Evolutionary conservation across 2,113 vertebrate species (phyloP), one percentile per base, ranked within the genome.

Genomic region (Pteropus alecto): DNA sequence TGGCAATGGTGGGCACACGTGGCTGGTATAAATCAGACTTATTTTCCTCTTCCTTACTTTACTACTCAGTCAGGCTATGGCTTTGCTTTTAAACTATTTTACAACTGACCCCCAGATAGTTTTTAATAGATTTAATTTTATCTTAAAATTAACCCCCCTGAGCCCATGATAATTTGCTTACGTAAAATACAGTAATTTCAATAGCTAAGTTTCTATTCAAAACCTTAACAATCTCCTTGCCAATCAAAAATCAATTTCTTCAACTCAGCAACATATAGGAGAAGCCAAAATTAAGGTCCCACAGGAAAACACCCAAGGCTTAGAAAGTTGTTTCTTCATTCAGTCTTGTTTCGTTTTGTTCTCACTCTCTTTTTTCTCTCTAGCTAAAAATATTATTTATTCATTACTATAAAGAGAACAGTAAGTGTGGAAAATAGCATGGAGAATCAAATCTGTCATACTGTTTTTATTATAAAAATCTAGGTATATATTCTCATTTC

Each of bases 11-110:
- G 60, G 90, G 24, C 95, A 97, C 65, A 96, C 81, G 58, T 89
- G 73, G 88, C 86, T 96, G 67, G 88, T 85, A 96, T 97, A 98
- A 98, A 97, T 97, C 94, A 97, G 77, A 97, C 85, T 96, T 97
- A 96, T 95, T 96, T 95, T 96, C 90, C n/a, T 81, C 91, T 97
- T 91, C 85, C 82, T 97, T 96, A 90, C 84, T 90, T 91, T 48
- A 79, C 65, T 90, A 97, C 54, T 74, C 83, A 96, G 77, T 84
- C 21, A 11, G 88, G 35, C 33, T 70, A 79, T 60, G 51, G n/a
- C 43, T 97, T 73, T 71, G 71, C 78, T 79, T 93, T 91, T 82
- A 96, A 97, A 94, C 48, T 93, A 95, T 84, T 93, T 94, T 89
- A 91, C 81, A 96, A 93, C 74, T 96, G 76, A 90, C 86, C 77